These are phyloP conservation scores for Diaprepes abbreviatus DNA, from an alignment of 2,888 invertebrate species.

Conservation along the genomic window DNA sequence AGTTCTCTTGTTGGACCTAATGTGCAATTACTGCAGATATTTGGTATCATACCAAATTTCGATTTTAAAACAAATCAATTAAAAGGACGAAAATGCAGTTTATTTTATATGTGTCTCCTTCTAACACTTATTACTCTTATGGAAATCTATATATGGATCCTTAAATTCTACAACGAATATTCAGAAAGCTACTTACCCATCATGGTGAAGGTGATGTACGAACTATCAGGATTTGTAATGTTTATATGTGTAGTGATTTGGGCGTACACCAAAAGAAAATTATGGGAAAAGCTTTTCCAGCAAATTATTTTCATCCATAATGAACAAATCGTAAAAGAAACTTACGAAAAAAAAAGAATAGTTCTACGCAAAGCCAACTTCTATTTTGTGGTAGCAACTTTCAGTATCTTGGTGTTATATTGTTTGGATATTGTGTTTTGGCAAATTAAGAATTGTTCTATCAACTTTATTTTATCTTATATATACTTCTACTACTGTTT, in stretches of 20 bases:
- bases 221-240: slow-evolving; percentile 36
- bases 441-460: slow-evolving; percentile 37
- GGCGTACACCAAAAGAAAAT: slow-evolving; percentile 40
- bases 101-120: slow-evolving; percentile 30
- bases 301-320: slow-evolving; percentile 35
- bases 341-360: slow-evolving; percentile 27
- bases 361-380: slow-evolving; percentile 36
- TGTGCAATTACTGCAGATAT: slow-evolving; percentile 30
- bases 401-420: slow-evolving; percentile 36
- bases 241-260: slow-evolving; percentile 36
- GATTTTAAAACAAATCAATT: slow-evolving; percentile 38
- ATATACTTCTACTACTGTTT: slow-evolving; percentile 45
- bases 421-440: slow-evolving; percentile 41
- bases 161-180: slow-evolving; percentile 42
- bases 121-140: slow-evolving; percentile 15
- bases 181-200: slow-evolving; percentile 36
- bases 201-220: slow-evolving; percentile 36
- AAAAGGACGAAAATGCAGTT: slow-evolving; percentile 11
- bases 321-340: slow-evolving; percentile 38
- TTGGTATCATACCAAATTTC: slow-evolving; percentile 41
- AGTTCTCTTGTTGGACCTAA: slow-evolving; percentile 35
- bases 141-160: slow-evolving; percentile 43
- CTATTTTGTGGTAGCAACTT: slow-evolving; percentile 35
- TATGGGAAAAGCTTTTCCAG: slow-evolving; percentile 43
- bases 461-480: slow-evolving; percentile 39